Percentiles rank a stretch among this genome's conserved stretches.
phyloP scores from a whole-genome alignment of 2,797 vertebrate genomes.

The Rhyacichthys aspro region DNA sequence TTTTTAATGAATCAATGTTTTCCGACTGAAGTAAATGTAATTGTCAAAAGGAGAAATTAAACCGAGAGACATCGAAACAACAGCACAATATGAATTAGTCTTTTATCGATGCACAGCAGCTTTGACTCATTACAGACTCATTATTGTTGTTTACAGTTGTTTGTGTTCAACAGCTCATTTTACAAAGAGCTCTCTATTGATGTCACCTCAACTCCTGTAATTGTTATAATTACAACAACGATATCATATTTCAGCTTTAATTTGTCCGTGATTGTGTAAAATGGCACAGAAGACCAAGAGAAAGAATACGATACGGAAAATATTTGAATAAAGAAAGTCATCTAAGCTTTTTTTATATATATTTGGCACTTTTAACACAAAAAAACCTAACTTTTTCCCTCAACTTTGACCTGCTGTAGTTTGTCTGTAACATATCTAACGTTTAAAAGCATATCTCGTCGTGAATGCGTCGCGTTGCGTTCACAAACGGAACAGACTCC shows the following conservation, averaged over 20 bases:
- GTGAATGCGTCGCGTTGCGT: conserved; percentile 59
- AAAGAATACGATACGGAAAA: background rate
- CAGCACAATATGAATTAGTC: conserved; percentile 2
- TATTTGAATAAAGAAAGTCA: background rate
- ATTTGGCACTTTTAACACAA: too few species aligned
- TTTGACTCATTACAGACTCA: background rate
- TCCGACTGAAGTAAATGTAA: too few species aligned
- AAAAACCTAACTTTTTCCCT: too few species aligned
- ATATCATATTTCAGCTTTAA: conserved; percentile 7
- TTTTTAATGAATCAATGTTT: too few species aligned
- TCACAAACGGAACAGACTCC: conserved; percentile 49
- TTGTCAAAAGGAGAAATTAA: too few species aligned
- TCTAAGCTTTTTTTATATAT: too few species aligned
- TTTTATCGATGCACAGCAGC: background rate
- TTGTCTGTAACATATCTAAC: too few species aligned
- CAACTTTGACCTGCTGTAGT: background rate
- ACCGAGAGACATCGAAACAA: background rate
- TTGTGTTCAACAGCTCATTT: conserved; percentile 9
- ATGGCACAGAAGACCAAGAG: background rate
- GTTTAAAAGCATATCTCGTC: background rate
- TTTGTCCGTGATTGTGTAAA: background rate
- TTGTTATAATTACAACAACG: background rate
- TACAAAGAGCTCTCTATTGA: background rate
- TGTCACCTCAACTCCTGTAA: conserved; percentile 1
- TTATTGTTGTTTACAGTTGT: background rate